A percentile compares a stretch with the other conserved stretches of the same genome.
These are phyloP conservation scores for Drosophila melanica DNA, from an alignment of 1,140 invertebrate species.

Conservation along the genomic window DNA sequence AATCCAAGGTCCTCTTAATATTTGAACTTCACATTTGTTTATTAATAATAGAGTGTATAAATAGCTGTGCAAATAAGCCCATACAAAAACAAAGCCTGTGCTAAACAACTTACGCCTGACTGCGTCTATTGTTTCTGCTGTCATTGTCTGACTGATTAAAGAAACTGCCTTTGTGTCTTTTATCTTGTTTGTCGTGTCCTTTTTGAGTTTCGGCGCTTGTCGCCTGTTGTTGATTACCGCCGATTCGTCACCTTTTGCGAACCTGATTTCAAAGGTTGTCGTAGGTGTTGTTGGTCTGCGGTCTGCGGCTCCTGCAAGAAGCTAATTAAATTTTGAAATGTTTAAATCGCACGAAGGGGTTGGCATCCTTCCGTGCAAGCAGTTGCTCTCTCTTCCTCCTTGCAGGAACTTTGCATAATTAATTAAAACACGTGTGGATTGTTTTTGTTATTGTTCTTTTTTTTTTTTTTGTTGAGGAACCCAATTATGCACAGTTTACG, in stretches of 20 bases:
- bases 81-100: slow-evolving; percentile 5
- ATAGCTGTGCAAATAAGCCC: background rate
- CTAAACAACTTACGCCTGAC: slow-evolving; percentile 24
- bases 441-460: background rate
- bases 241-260: slow-evolving; percentile 41
- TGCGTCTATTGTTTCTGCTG: slow-evolving; percentile 48
- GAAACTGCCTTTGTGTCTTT: slow-evolving; percentile 29
- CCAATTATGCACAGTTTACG: background rate
- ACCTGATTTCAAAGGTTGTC: slow-evolving; percentile 6
- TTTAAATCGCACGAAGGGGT: slow-evolving; percentile 6
- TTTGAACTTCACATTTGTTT: background rate
- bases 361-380: background rate
- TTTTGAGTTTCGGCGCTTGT: background rate
- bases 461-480: background rate
- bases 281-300: slow-evolving; percentile 4
- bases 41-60: background rate
- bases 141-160: slow-evolving; percentile 31
- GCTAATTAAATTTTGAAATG: slow-evolving; percentile 39
- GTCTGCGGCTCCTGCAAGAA: slow-evolving; percentile 9
- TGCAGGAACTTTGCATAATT: slow-evolving; percentile 18
- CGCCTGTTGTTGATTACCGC: slow-evolving; percentile 39
- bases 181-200: slow-evolving; percentile 22
- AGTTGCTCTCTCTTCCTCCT: slow-evolving; percentile 1
- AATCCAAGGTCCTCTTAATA: background rate
- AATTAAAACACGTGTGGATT: slow-evolving; percentile 25